Evolutionary conservation across 2,888 invertebrate species (phyloP).

Genomic region (Ypsolopha scabrella): DNA sequence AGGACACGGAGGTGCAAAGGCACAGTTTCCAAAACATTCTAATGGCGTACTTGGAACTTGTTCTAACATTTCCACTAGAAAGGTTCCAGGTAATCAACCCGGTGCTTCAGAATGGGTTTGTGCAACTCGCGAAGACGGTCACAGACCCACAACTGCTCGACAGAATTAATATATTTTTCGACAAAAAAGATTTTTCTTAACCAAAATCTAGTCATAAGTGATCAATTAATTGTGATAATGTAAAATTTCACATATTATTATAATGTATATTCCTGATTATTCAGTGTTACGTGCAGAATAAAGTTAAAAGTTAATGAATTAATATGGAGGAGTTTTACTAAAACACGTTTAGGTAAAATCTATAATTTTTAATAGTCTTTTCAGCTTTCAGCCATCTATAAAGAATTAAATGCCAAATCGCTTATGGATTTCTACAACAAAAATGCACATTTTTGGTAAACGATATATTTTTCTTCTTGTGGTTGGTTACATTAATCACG

Average conservation of each 20-base stretch:
- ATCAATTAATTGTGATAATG: conserved; percentile 10
- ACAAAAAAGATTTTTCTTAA: conserved; percentile 54
- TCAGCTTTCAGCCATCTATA: background rate
- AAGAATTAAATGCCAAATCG: background rate
- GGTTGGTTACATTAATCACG: conserved; percentile 11
- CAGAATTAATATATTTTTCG: conserved; percentile 66
- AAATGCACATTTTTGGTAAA: background rate
- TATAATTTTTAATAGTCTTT: background rate
- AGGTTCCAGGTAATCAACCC: conserved; percentile 66
- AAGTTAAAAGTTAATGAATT: too few relatives aligned
- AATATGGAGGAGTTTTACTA: conserved; percentile 32
- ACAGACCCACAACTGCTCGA: conserved; percentile 60
- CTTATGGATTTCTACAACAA: background rate
- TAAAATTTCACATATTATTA: conserved; percentile 11
- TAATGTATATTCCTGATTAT: conserved; percentile 46
- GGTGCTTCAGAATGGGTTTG: conserved; percentile 51
- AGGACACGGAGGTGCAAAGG: conserved; percentile 89
- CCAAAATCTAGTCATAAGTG: conserved; percentile 48
- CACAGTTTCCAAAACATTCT: conserved; percentile 88
- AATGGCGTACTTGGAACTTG: conserved; percentile 85
- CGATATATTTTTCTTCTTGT: too few relatives aligned
- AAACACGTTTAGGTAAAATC: background rate
- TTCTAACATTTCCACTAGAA: conserved; percentile 72
- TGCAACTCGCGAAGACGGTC: conserved; percentile 54
- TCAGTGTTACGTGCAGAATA: conserved; percentile 45